A percentile compares a stretch with the other conserved stretches of the same genome.
Evolutionary conservation across 2,888 invertebrate genomes (phyloP).

Genomic region (Anaspis maculata): DNA sequence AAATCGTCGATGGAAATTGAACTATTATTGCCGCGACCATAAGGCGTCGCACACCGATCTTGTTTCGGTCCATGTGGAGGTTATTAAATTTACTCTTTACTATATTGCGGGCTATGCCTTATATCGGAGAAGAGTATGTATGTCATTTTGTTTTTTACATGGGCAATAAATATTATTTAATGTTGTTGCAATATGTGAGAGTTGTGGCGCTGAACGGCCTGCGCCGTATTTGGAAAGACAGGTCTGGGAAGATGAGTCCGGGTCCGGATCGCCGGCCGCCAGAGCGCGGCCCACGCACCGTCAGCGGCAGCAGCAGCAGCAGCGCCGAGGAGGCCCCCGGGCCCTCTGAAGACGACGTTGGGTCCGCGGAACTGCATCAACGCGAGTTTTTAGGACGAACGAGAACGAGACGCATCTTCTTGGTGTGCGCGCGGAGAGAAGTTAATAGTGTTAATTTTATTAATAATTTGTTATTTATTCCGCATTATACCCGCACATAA

Average conservation of each 20-base stretch:
- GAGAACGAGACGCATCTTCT: no score
- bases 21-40: no score
- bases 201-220: slow-evolving; percentile 28
- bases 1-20: no score
- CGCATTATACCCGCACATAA: no score
- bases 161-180: slow-evolving; percentile 36
- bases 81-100: slow-evolving; percentile 13
- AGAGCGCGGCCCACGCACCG: slow-evolving; percentile 18
- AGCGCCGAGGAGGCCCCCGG: no score
- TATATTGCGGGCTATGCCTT: slow-evolving; percentile 1
- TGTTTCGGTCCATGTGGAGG: slow-evolving; percentile 4
- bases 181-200: slow-evolving; percentile 34
- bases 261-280: slow-evolving; percentile 19
- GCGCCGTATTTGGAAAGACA: slow-evolving; percentile 34
- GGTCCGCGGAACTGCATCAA: no score
- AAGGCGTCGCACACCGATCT: slow-evolving; percentile 2
- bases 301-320: no score
- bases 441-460: no score
- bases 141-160: slow-evolving; percentile 33
- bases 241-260: slow-evolving; percentile 27
- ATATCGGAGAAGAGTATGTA: slow-evolving; percentile 12
- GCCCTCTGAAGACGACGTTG: no score
- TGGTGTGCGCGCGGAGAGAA: no score
- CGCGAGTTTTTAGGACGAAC: no score
- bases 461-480: no score